A percentile compares a stretch with the other conserved stretches of the same genome.
These are phyloP conservation scores for Agrilus biguttatus DNA, from an alignment of 2,888 invertebrate species.

Conservation along the genomic window DNA sequence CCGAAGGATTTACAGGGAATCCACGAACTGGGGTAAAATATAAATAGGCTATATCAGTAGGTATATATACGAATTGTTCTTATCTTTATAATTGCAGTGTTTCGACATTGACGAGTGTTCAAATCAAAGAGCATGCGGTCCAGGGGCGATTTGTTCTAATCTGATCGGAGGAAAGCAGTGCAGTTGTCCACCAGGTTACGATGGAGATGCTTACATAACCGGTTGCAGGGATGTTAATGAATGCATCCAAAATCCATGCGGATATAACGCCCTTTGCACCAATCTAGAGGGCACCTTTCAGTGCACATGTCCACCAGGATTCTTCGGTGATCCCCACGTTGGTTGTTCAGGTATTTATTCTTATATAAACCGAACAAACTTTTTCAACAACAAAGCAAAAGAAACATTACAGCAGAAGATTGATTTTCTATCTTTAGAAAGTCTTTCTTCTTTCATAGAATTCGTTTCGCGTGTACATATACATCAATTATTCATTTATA, in stretches of 20 bases:
- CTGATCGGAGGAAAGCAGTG: constrained; percentile 68
- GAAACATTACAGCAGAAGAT: constrained; percentile 28
- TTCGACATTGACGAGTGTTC: constrained; percentile 75
- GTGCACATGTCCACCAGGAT: constrained; percentile 73
- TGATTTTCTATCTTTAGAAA: constrained; percentile 31
- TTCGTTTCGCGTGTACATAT: neutral
- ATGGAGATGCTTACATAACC: constrained; percentile 58
- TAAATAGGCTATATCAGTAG: neutral
- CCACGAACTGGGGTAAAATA: constrained; percentile 50
- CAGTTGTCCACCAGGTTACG: constrained; percentile 69
- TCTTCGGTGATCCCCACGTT: constrained; percentile 60
- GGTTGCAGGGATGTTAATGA: constrained; percentile 65
- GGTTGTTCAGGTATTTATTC: constrained; percentile 53
- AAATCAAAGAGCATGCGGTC: constrained; percentile 56
- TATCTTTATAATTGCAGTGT: constrained; percentile 38
- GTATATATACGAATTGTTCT: neutral
- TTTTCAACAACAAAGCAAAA: neutral
- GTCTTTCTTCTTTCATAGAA: constrained; percentile 14
- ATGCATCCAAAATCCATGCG: constrained; percentile 62
- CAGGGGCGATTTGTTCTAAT: constrained; percentile 67
- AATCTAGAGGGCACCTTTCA: constrained; percentile 66
- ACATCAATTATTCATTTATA: neutral
- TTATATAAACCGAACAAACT: neutral
- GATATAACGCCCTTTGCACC: constrained; percentile 63
- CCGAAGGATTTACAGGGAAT: constrained; percentile 71